Evolutionary conservation across 2,113 vertebrate species (phyloP), one percentile per base, ranked within the genome.

Genomic region (Tupaia tana): DNA sequence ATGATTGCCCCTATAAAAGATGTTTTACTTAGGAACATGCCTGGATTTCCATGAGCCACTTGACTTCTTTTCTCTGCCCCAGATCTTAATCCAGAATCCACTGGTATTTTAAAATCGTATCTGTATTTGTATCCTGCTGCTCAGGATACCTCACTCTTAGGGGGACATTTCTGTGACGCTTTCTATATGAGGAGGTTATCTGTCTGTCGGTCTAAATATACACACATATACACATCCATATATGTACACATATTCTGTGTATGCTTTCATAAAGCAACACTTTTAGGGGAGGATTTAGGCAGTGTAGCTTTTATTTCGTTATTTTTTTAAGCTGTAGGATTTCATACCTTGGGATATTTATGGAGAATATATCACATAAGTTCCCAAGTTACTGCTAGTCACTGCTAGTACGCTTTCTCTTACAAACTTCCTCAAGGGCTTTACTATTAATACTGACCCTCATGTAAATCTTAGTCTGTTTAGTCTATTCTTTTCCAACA

Each of bases 101-200:
- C 27, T 74, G 88, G 92, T 88, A 92, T 92, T 96, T 97, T 93
- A 79, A 96, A 92, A 95, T 94, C 83, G 31, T 20, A 58, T 97
- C 85, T 74, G 25, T 93, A 43, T 94, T 96, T 7, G 63, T 24
- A n/a, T 78, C 90, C 95, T 98, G 94, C 93, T 85, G 87, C 78
- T 52, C 64, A 89, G 91, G 79, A 29, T 97, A 81, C 71, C 77
- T 93, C 96, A 80, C 89, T 96, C n/a, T 92, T 96, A 94, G 97
- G 95, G 93, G 43, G 43, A 43, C 43, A 43, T 43, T 43, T 43
- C 43, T 43, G 5, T 89, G 78, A 96, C 87, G 94, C 97, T 97
- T 98, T 83, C 87, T 95, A 71, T 3, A 3, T 91, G 22, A 92
- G 79, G 29, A 43, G 43, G 43, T 43, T 43, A 43, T 43, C 43